A percentile compares a stretch with the other conserved stretches of the same genome.
phyloP scores from a whole-genome alignment of 2,797 vertebrate genomes.

The Menidia menidia region DNA sequence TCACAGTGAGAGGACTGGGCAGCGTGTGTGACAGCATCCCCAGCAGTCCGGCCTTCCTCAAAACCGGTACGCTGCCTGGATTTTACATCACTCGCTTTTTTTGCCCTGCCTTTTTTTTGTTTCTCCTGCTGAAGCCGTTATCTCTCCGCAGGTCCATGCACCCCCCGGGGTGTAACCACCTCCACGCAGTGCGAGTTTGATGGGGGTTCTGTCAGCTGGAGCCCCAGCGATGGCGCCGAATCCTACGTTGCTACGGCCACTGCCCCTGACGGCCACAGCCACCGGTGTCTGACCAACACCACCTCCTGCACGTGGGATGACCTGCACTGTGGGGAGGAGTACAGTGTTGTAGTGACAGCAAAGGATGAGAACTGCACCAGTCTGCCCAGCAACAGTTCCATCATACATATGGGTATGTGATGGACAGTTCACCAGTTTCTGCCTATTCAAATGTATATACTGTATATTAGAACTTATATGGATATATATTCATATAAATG shows the following conservation, averaged over 20 bases:
- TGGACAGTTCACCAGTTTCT: not conserved
- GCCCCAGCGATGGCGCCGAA: constrained; percentile 63
- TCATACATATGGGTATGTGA: constrained; percentile 67
- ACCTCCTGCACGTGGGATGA: constrained; percentile 70
- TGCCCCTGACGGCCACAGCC: constrained; percentile 59
- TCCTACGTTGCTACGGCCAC: constrained; percentile 63
- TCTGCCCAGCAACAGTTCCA: constrained; percentile 60
- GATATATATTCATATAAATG: too few species aligned
- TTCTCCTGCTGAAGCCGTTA: not conserved
- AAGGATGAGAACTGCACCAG: constrained; percentile 69
- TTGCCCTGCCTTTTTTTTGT: not conserved
- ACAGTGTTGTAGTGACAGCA: constrained; percentile 72
- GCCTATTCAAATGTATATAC: not conserved
- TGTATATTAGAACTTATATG: too few species aligned
- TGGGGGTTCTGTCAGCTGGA: constrained; percentile 72
- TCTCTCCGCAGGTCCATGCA: constrained; percentile 69
- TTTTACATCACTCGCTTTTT: not conserved
- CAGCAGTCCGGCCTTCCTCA: constrained; percentile 64
- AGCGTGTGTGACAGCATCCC: constrained; percentile 58
- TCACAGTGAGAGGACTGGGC: constrained; percentile 65
- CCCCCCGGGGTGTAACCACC: constrained; percentile 56
- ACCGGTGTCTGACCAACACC: constrained; percentile 59
- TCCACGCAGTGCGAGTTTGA: constrained; percentile 58
- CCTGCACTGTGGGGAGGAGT: constrained; percentile 77
- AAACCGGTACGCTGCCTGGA: constrained; percentile 58